Conservation (phyloP, 1,140 invertebrate species). For the Eufriesea mexicana region DNA sequence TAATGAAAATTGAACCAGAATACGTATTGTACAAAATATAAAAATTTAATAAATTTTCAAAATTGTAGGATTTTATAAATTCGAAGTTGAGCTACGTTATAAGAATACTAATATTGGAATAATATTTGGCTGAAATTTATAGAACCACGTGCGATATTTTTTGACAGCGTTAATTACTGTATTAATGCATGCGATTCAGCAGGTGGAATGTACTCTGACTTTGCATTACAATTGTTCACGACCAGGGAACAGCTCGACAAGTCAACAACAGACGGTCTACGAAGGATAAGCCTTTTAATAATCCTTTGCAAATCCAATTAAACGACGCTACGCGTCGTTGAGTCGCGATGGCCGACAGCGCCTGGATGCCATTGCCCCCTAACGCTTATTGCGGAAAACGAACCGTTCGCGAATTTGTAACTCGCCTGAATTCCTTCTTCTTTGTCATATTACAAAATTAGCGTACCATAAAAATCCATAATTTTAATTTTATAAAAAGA, state of each 20-base stretch:
- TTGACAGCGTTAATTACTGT: background rate
- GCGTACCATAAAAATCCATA: too few species aligned
- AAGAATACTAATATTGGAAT: too few species aligned
- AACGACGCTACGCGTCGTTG: conserved; percentile 39
- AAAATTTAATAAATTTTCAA: too few species aligned
- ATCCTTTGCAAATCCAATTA: conserved; percentile 53
- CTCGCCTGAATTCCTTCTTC: background rate
- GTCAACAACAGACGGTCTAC: conserved; percentile 29
- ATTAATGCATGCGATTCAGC: background rate
- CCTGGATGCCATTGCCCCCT: conserved; percentile 2
- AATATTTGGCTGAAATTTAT: too few species aligned
- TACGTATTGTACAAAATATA: too few species aligned
- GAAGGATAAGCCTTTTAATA: conserved; percentile 48
- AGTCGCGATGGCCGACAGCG: conserved; percentile 2
- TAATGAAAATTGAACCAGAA: too few species aligned
- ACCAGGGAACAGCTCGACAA: background rate
- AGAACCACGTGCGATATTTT: background rate
- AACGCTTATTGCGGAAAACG: background rate
- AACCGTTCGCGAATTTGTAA: conserved; percentile 2
- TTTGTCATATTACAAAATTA: background rate
- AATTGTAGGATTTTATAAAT: too few species aligned
- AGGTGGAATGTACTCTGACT: background rate
- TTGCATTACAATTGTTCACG: conserved; percentile 3
- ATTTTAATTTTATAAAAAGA: too few species aligned
- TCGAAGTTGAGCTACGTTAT: too few species aligned